Base-by-base conservation (phyloP, 2,797 vertebrate genomes). In the Sebastes vulpes region DNA sequence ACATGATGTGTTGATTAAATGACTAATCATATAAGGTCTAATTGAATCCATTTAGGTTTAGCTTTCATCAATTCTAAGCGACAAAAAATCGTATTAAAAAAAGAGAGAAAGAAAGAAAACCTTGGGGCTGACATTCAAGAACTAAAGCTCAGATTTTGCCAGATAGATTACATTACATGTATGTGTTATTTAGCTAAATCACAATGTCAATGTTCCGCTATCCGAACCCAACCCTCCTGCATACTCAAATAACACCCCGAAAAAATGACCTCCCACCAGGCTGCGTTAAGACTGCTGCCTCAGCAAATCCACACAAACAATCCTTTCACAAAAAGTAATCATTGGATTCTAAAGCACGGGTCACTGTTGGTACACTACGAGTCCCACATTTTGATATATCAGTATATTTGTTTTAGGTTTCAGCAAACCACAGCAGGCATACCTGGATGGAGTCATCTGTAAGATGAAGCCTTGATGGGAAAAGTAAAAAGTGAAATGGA, bases 271-370 rank as follows among this genome's bases (percentile, higher is more conserved):
- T 68, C 12, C 9, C 20, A 50, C 35, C 20, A 29, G 52, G 16
- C n/a, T 5, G 14, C 28, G n/a, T n/a, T 29, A 9, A 26, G 9
- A 58, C 16, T 21, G 53, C 67, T 72, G 26, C 59, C 20, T 65
- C 72, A 69, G 56, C 50, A 66, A 32, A 56, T 72, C 26, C 20
- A 61, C 31, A 18, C 8, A 61, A 31, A 58, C 26, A 58, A 32
- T 63, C 28, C 28, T 74, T 81, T 74, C n/a, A 69, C 3, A 72
- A 65, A 72, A 61, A 25, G 3, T 9, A 35, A 75, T 63, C 18
- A n/a, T 16, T 75, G 9, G 54, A 38, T 68, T 77, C 16, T 35
- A 6, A 32, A 10, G 9, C 61, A 32, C 25, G 10, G 28, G 18
- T 53, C 3, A 2, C 9, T 16, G 8, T 46, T 46, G 42, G 29